Evolutionary conservation across 2,888 invertebrate species (phyloP), one percentile per base, ranked within the genome.

Genomic region (Cerceris rybyensis): DNA sequence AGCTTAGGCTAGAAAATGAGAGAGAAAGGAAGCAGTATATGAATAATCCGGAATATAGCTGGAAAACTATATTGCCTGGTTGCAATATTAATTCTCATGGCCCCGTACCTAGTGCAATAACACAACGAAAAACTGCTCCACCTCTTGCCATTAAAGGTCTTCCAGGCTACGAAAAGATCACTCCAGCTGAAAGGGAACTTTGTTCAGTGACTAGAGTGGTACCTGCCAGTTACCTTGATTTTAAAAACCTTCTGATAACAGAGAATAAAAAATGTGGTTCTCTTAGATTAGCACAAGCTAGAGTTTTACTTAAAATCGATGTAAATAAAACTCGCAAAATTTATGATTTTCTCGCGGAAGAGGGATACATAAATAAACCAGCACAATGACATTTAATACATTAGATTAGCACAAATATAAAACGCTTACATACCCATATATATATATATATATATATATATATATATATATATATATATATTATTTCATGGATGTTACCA

Each of bases 261-360:
- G 98, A 98, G 90, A 96, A 96, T 91, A 94, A 95, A 77, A 97
- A 96, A 91, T 93, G 94, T 75, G 96, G 96, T 0, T 95, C 94
- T 74, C 93, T 98, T 7, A 94, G 96, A 78, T 93, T 98, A 78
- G 95, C 97, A 1, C 97, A 97, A 90, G 98, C 98, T 0, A 93
- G 98, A 66, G 94, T 94, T 57, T 94, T 98, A 58, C 94, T 98
- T 52, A 98, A 98, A 93, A 98, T 98, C 85, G 98, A 98, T 93
- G 98, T 98, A 2, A 98, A 98, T 92, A 97, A 97, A 92, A 98
- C 98, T 0, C 94, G 98, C 80, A 97, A 97, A 92, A 95, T 98
- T 87, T 97, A 96, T 93, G 96, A 97, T 93, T 95, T 96, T 92
- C 93, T 97, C 42, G 93, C 96, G 70, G 93, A 94, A 86, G 95